Conservation (phyloP, 2,113 vertebrate species). For the Epinephelus moara region DNA sequence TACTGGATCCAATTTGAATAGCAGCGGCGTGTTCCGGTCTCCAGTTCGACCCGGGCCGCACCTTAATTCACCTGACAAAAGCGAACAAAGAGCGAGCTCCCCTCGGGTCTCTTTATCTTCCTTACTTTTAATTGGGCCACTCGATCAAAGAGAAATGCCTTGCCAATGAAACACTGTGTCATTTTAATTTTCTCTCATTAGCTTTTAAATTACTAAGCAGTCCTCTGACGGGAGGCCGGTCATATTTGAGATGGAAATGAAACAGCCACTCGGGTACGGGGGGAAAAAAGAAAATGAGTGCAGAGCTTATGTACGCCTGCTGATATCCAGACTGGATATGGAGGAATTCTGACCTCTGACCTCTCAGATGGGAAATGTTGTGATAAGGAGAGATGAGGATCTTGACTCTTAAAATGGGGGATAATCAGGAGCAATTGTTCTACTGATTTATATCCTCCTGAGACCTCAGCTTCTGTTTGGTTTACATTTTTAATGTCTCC, state of each 20-base stretch:
- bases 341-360: background rate
- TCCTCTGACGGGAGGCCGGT: constrained; percentile 8
- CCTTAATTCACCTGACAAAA: constrained; percentile 53
- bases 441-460: too few species aligned
- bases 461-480: too few species aligned
- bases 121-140: constrained; percentile 62
- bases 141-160: constrained; percentile 56
- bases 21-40: background rate
- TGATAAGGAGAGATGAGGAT: background rate
- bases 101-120: constrained; percentile 54
- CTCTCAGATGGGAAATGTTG: background rate
- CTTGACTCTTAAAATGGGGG: background rate
- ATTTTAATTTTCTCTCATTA: constrained; percentile 66
- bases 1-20: background rate
- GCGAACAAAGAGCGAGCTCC: constrained; percentile 30
- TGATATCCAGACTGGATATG: background rate
- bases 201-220: constrained; percentile 58
- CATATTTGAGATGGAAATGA: constrained; percentile 34
- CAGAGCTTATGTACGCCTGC: background rate
- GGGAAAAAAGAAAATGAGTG: background rate
- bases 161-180: constrained; percentile 50
- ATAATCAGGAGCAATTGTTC: background rate
- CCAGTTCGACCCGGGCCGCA: constrained; percentile 25
- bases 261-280: background rate
- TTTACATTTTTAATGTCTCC: too few species aligned